Evolutionary conservation across 2,797 vertebrate species (phyloP).

Genomic region (Gymnoscopelus microlampas): DNA sequence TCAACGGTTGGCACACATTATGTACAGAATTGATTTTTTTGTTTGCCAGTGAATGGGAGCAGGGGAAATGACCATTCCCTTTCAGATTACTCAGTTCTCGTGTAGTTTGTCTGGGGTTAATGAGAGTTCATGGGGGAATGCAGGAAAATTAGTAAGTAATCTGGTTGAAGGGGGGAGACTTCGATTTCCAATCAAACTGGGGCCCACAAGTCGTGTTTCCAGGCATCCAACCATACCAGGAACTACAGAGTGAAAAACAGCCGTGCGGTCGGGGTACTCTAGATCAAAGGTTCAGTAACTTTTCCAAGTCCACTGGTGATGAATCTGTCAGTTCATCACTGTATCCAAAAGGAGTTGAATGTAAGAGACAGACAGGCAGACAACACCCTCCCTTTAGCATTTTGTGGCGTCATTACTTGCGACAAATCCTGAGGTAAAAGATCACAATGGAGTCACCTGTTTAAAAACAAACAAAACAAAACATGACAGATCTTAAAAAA

Average conservation of each 20-base stretch:
- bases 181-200: background rate
- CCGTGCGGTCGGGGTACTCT: background rate
- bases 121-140: constrained; percentile 32
- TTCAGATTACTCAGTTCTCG: constrained; percentile 6
- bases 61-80: constrained; percentile 7
- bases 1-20: constrained; percentile 23
- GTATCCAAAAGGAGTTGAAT: constrained; percentile 17
- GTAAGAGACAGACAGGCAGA: constrained; percentile 11
- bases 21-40: constrained; percentile 42
- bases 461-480: constrained; percentile 36
- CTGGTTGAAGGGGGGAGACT: background rate
- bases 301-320: constrained; percentile 8
- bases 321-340: background rate
- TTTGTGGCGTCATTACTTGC: constrained; percentile 20
- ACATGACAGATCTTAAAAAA: constrained; percentile 54
- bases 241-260: background rate
- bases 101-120: background rate
- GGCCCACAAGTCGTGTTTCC: background rate
- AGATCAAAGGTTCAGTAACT: too few species aligned
- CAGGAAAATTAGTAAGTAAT: constrained; percentile 5
- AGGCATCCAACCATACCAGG: background rate
- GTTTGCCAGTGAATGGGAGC: constrained; percentile 20
- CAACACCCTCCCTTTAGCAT: constrained; percentile 2
- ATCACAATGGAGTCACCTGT: constrained; percentile 23
- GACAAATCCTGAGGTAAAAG: constrained; percentile 68